phyloP scores from a whole-genome alignment of 2,113 vertebrate species.

The Scortum barcoo region DNA sequence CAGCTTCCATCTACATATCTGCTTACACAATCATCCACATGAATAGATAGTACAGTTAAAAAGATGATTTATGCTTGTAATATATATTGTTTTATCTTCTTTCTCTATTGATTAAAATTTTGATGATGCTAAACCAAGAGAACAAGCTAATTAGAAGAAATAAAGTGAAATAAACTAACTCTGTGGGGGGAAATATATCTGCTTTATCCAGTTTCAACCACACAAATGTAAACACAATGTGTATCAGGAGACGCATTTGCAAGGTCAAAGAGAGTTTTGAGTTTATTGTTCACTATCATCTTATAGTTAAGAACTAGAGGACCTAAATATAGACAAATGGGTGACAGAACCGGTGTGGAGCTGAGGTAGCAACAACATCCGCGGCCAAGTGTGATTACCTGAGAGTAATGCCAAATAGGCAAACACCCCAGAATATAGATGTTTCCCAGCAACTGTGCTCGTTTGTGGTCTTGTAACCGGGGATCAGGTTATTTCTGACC shows the following conservation, averaged over 20 bases:
- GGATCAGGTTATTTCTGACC: background rate
- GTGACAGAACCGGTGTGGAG: background rate
- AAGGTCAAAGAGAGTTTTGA: constrained; percentile 21
- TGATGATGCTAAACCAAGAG: background rate
- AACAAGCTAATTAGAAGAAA: background rate
- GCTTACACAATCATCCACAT: background rate
- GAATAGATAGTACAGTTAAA: background rate
- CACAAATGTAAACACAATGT: background rate
- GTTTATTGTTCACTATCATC: background rate
- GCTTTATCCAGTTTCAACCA: background rate
- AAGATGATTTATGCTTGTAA: background rate
- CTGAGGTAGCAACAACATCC: constrained; percentile 4
- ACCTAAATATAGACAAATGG: background rate
- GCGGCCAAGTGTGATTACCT: constrained; percentile 26
- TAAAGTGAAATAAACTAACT: background rate
- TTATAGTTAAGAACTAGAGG: background rate
- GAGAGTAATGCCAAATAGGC: constrained; percentile 19
- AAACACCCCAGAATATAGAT: constrained; percentile 15
- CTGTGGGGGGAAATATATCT: background rate
- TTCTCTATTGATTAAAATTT: background rate
- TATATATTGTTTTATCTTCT: background rate
- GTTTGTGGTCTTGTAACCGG: constrained; percentile 10
- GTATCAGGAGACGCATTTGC: constrained; percentile 1
- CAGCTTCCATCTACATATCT: background rate
- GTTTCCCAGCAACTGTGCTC: constrained; percentile 3